These are phyloP conservation scores for Parazoanthus swiftii DNA, from an alignment of 92 coral and sea anemone species.

Conservation along the genomic window DNA sequence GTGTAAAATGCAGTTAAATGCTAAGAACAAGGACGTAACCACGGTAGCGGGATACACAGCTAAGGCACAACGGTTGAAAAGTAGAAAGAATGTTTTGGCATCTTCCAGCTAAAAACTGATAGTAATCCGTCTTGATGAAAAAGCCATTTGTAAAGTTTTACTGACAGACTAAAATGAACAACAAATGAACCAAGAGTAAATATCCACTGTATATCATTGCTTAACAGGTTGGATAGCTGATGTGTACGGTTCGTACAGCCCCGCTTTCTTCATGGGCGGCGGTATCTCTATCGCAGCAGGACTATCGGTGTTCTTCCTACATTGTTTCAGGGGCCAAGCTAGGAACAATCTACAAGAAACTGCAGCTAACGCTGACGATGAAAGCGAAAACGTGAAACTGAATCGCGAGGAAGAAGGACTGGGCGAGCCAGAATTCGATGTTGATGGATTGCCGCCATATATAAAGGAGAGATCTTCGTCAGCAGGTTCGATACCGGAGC, in stretches of 20 bases:
- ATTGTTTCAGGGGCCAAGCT: neutral
- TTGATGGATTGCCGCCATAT: neutral
- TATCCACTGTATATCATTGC: neutral
- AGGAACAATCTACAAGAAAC: neutral
- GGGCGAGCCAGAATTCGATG: neutral
- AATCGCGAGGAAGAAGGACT: neutral
- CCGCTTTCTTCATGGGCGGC: conserved; percentile 8
- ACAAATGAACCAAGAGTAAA: neutral
- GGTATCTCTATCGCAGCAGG: conserved; percentile 4
- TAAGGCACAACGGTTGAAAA: too few species aligned
- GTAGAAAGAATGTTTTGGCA: too few species aligned
- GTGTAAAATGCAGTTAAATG: too few species aligned
- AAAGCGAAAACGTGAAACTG: neutral
- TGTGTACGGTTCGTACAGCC: neutral
- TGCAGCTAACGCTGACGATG: neutral
- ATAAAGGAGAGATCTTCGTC: neutral
- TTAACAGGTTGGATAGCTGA: conserved; percentile 33
- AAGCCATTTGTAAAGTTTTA: too few species aligned
- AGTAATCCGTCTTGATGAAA: too few species aligned
- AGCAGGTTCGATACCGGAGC: neutral
- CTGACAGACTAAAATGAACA: too few species aligned
- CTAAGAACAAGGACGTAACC: too few species aligned
- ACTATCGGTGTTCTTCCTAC: neutral
- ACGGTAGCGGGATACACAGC: too few species aligned
- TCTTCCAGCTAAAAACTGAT: too few species aligned